These are phyloP conservation scores for Solenodon paradoxus DNA, from an alignment of 2,113 vertebrate species.

Conservation along the genomic window DNA sequence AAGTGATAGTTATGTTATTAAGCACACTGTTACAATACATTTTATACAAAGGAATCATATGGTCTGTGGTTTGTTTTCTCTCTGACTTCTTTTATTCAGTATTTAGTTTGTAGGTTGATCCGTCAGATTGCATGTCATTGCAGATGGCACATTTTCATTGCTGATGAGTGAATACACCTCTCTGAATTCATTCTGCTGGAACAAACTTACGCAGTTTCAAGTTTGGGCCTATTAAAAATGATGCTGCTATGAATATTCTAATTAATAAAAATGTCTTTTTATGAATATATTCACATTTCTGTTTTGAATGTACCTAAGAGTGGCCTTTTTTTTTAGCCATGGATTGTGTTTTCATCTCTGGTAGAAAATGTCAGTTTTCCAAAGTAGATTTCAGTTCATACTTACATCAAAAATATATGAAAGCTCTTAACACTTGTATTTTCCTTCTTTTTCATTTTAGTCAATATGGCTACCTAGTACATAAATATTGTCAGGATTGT, in stretches of 20 bases:
- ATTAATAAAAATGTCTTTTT: not conserved
- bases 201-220: not conserved
- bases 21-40: not conserved
- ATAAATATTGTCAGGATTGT: not conserved
- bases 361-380: not conserved
- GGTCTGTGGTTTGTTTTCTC: not conserved
- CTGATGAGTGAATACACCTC: not conserved
- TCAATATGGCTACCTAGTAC: not conserved
- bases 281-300: not conserved
- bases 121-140: not conserved
- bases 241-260: not conserved
- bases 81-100: not conserved
- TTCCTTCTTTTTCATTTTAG: not conserved
- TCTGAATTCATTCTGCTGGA: not conserved
- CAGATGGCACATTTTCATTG: not conserved
- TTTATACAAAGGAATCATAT: not conserved
- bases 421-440: not conserved
- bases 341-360: not conserved
- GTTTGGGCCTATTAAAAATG: not conserved
- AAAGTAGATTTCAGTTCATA: not conserved
- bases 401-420: not conserved
- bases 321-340: not conserved
- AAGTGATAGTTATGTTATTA: conserved; percentile 24
- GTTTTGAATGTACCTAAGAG: not conserved
- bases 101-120: not conserved